Evolutionary conservation across 2,888 invertebrate species (phyloP), one percentile per base, ranked within the genome.

Genomic region (Amphimallon solstitiale): DNA sequence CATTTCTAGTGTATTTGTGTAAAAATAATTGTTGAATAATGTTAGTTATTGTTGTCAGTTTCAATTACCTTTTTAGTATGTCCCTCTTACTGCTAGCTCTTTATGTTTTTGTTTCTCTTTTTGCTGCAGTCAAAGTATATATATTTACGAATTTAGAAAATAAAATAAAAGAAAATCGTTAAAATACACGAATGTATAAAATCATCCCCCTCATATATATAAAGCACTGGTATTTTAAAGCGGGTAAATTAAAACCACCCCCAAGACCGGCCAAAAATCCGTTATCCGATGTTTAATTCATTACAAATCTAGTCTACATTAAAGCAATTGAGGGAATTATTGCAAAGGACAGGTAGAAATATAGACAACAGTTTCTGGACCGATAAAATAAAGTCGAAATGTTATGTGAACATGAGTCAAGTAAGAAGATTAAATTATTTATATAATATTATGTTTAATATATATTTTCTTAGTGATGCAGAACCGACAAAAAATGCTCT

Each of bases 321-420:
- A 62, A 88, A 91, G 72, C 97, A 97, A 81, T 85, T 99, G 62
- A 94, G 94, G 78, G 95, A 96, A 73, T 85, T 98, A 68, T 85
- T 99, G 68, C 92, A 92, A 71, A 87, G 96, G 70, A 96, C 95
- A 3, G 98, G 98, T 43, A 91, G 88, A 75, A 91, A 95, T 69
- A 86, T 87, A 9, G 93, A 94, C 69, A 92, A 92, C 82, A 93
- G 94, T 34, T 98, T 99, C 85, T 99, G 98, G 98, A 98, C 98
- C 77, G 98, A 98, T 82, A 92, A 92, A 79, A 97, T 99, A 75
- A 98, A 98, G 82, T 97, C 97, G 0, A 97, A 96, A 83, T 98
- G 98, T 82, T 94, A 90, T 82, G 97, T 94, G 64, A 86, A 88
- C 76, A 78, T 87, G 84, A 69, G 87, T 87, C 80, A 90, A 90